Percentiles rank a stretch among this genome's conserved stretches.
Evolutionary conservation across 2,113 vertebrate species (phyloP).

Genomic region (Mormyrus iriodes): DNA sequence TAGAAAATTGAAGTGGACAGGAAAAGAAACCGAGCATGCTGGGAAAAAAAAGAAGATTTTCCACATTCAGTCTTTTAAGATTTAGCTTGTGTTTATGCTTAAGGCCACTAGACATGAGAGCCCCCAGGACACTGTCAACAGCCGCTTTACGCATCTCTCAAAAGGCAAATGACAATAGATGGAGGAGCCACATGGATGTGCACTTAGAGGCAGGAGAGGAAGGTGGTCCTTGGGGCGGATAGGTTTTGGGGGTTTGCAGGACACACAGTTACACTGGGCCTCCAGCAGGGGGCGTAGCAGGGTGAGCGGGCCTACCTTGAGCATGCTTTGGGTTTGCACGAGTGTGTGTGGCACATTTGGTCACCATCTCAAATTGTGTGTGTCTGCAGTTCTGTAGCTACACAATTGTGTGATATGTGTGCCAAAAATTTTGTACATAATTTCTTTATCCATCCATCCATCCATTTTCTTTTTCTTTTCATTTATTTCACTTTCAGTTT

Average conservation of each 20-base stretch:
- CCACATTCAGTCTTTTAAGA: slow-evolving; percentile 58
- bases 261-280: slow-evolving; percentile 40
- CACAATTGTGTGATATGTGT: not conserved
- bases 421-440: not conserved
- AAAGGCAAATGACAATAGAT: slow-evolving; percentile 64
- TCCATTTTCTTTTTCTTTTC: not conserved
- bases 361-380: not conserved
- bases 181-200: slow-evolving; percentile 66
- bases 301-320: not conserved
- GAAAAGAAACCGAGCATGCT: slow-evolving; percentile 34
- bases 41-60: slow-evolving; percentile 49
- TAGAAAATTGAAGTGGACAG: slow-evolving; percentile 60
- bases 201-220: slow-evolving; percentile 48
- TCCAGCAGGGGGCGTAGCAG: not conserved
- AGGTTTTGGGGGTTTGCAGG: slow-evolving; percentile 46
- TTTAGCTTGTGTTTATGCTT: slow-evolving; percentile 55
- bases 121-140: slow-evolving; percentile 52
- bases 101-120: slow-evolving; percentile 60
- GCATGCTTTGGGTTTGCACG: not conserved
- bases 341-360: not conserved
- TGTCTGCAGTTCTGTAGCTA: not conserved
- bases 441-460: not conserved
- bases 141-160: slow-evolving; percentile 49
- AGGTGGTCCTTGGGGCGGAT: slow-evolving; percentile 59
- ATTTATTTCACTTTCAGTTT: not conserved